These are phyloP conservation scores for Sparidentex hasta DNA, from an alignment of 2,797 vertebrate genomes.

Conservation along the genomic window DNA sequence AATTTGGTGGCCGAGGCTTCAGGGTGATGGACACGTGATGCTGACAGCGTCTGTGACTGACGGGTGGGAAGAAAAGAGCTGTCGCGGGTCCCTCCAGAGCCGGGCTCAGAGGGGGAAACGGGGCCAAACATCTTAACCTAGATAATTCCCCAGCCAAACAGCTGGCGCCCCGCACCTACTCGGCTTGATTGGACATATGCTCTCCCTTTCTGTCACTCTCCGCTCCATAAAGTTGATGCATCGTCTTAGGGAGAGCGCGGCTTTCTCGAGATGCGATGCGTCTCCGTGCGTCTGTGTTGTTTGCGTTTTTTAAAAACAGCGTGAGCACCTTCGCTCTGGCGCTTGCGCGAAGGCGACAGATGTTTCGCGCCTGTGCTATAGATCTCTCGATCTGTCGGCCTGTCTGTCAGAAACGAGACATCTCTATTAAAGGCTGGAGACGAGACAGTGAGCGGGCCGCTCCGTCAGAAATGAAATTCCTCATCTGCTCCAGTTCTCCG, in stretches of 20 bases:
- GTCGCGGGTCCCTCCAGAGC: constrained; percentile 38
- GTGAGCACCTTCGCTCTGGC: neutral
- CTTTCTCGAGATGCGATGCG: neutral
- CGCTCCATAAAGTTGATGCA: constrained; percentile 49
- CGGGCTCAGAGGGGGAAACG: constrained; percentile 49
- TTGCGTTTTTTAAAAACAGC: constrained; percentile 4
- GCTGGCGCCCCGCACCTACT: constrained; percentile 60
- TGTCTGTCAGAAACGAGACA: constrained; percentile 55
- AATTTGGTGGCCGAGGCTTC: constrained; percentile 18
- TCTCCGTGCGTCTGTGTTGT: neutral
- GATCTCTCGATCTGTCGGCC: constrained; percentile 33
- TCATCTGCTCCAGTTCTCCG: constrained; percentile 58
- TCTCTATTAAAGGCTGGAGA: constrained; percentile 60
- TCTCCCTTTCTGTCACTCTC: constrained; percentile 59
- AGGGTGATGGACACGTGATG: constrained; percentile 8
- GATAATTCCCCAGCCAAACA: constrained; percentile 69
- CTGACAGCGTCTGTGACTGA: constrained; percentile 38
- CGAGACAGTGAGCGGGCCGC: constrained; percentile 42
- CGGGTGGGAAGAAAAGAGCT: constrained; percentile 48
- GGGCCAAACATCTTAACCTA: constrained; percentile 73
- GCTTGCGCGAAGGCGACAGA: constrained; percentile 21
- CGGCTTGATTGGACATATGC: constrained; percentile 55
- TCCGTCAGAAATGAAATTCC: constrained; percentile 61
- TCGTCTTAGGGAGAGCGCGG: constrained; percentile 17
- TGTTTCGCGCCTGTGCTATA: constrained; percentile 25